phyloP scores from a whole-genome alignment of 1,140 invertebrate species.

The Drosophila pandora region DNA sequence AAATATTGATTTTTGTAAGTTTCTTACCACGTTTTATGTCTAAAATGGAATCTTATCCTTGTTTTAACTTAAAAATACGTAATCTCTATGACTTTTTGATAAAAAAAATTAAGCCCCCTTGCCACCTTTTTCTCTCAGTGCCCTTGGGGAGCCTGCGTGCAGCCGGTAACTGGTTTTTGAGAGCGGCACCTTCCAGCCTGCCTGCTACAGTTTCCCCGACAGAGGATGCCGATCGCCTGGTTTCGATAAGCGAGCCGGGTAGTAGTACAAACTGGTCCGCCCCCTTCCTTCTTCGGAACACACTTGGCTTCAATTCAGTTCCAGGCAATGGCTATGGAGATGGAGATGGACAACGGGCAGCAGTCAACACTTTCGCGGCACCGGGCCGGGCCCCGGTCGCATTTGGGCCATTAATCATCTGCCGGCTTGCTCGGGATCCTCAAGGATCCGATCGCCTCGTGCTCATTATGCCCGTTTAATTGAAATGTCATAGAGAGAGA shows the following conservation, averaged over 20 bases:
- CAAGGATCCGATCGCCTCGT: neutral
- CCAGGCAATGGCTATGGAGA: neutral
- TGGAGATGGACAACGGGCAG: constrained; percentile 40
- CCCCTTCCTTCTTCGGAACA: neutral
- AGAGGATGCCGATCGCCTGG: constrained; percentile 24
- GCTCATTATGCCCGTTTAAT: constrained; percentile 56
- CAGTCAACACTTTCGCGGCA: constrained; percentile 59
- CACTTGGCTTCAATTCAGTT: neutral
- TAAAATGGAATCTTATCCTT: no score
- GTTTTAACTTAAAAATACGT: no score
- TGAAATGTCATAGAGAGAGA: constrained; percentile 56
- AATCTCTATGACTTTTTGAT: no score
- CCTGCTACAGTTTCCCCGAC: constrained; percentile 7
- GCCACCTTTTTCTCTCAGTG: neutral
- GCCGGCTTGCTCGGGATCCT: constrained; percentile 7
- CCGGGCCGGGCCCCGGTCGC: constrained; percentile 30
- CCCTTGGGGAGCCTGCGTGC: neutral
- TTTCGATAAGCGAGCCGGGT: constrained; percentile 32
- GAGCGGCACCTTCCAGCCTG: constrained; percentile 19
- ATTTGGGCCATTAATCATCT: constrained; percentile 62
- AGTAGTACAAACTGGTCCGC: constrained; percentile 6
- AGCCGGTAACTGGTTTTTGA: constrained; percentile 24
- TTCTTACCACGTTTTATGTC: no score
- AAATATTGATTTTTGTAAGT: no score
- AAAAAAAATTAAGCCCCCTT: no score